phyloP scores from a whole-genome alignment of 2,113 vertebrate genomes.

The Microcebus tavaratra region DNA sequence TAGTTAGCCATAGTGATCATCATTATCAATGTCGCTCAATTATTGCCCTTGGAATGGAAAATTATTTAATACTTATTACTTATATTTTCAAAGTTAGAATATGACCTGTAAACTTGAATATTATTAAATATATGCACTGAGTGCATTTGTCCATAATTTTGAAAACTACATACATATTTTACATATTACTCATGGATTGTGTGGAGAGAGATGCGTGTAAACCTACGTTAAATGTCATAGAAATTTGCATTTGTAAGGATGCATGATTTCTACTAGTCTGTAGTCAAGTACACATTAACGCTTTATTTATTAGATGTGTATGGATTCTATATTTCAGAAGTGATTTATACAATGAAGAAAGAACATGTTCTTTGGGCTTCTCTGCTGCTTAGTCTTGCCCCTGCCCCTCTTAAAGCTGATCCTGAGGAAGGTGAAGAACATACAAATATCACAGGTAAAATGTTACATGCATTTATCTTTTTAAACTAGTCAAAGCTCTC shows the following conservation, averaged over 20 bases:
- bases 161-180: not conserved
- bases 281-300: not conserved
- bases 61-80: too few species aligned
- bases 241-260: not conserved
- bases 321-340: constrained; percentile 63
- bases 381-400: constrained; percentile 58
- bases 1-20: not conserved
- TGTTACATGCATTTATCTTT: not conserved
- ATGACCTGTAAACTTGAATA: not conserved
- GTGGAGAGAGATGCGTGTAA: not conserved
- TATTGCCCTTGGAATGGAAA: too few species aligned
- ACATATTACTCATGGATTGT: not conserved
- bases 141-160: not conserved
- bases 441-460: constrained; percentile 74
- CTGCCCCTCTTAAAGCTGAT: not conserved
- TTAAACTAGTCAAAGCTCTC: not conserved
- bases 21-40: not conserved
- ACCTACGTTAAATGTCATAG: not conserved
- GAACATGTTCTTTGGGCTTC: not conserved
- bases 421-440: constrained; percentile 33
- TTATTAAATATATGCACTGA: not conserved
- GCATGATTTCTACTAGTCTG: not conserved
- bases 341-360: constrained; percentile 73
- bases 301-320: not conserved
- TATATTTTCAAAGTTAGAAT: not conserved